Percentiles rank a stretch among this genome's conserved stretches.
Evolutionary conservation across 2,113 vertebrate genomes (phyloP).

Genomic region (Orientallactaga bullata): DNA sequence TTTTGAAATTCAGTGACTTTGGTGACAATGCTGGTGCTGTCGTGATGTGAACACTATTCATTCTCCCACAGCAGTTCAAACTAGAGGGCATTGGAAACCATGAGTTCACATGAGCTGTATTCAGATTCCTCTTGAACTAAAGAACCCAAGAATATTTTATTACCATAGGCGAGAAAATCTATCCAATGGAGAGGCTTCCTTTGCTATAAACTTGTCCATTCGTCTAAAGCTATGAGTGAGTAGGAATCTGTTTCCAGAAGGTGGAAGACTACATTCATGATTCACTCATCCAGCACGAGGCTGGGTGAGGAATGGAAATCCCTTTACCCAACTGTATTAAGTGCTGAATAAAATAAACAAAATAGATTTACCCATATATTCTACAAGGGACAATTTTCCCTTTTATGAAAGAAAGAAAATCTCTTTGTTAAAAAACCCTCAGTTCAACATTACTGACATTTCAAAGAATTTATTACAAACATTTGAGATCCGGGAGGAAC

Average conservation of each 20-base stretch:
- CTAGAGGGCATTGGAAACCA: not conserved
- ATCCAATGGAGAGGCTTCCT: constrained; percentile 6
- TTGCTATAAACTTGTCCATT: constrained; percentile 26
- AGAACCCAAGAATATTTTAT: constrained; percentile 20
- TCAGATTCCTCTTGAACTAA: constrained; percentile 7
- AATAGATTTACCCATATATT: constrained; percentile 56
- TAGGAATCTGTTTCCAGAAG: constrained; percentile 50
- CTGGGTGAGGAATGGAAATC: not conserved
- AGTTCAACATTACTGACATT: constrained; percentile 78
- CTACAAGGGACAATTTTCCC: constrained; percentile 72
- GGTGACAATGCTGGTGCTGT: not conserved
- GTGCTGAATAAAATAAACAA: constrained; percentile 76
- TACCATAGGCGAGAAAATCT: constrained; percentile 51
- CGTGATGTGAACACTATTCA: not conserved
- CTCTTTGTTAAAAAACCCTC: constrained; percentile 69
- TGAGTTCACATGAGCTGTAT: not conserved
- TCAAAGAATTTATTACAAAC: constrained; percentile 80
- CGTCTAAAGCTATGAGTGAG: not conserved
- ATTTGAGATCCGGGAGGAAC: constrained; percentile 79
- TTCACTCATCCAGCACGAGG: constrained; percentile 44
- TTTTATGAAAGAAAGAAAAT: constrained; percentile 79
- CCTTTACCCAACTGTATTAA: constrained; percentile 61
- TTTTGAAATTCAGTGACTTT: constrained; percentile 58
- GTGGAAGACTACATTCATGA: constrained; percentile 47
- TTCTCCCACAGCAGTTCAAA: not conserved